Percentiles rank a stretch among this genome's conserved stretches.
These are phyloP conservation scores for Amniataba percoides DNA, from an alignment of 2,797 vertebrate species.

Conservation along the genomic window DNA sequence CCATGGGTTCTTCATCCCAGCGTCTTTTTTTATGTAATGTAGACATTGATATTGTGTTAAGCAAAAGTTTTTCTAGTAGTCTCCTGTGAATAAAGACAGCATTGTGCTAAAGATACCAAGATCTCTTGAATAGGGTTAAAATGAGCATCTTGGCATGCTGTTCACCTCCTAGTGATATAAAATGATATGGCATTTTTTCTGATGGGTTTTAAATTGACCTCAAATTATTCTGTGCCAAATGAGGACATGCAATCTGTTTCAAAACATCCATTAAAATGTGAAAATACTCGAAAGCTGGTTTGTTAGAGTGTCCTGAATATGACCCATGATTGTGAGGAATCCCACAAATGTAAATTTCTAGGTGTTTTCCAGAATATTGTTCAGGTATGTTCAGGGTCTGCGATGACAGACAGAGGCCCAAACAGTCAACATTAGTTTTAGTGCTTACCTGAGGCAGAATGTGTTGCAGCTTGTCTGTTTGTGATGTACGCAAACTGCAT, in stretches of 20 bases:
- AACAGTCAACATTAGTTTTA: slow-evolving; percentile 52
- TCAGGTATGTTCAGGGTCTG: slow-evolving; percentile 51
- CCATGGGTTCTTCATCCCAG: slow-evolving; percentile 51
- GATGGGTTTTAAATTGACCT: not conserved
- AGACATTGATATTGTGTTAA: slow-evolving; percentile 38
- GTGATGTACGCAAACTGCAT: slow-evolving; percentile 49
- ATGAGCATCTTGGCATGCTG: not conserved
- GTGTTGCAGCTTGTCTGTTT: slow-evolving; percentile 65
- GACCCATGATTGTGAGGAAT: slow-evolving; percentile 5
- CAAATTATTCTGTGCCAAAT: not conserved
- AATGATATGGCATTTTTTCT: not conserved
- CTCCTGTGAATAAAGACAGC: slow-evolving; percentile 27
- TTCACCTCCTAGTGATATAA: not conserved
- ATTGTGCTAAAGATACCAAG: slow-evolving; percentile 7
- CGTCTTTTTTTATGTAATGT: slow-evolving; percentile 28
- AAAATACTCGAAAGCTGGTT: not conserved
- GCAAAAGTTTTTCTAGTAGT: slow-evolving; percentile 18
- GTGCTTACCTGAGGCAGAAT: slow-evolving; percentile 64
- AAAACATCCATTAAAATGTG: not conserved
- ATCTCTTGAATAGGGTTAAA: not conserved
- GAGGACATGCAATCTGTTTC: not conserved
- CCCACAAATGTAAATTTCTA: slow-evolving; percentile 10
- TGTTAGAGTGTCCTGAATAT: not conserved
- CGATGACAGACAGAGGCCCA: slow-evolving; percentile 55
- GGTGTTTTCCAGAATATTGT: slow-evolving; percentile 22